Evolutionary conservation across 2,888 invertebrate species (phyloP), one percentile per base, ranked within the genome.

Genomic region (Nasonia oneida): DNA sequence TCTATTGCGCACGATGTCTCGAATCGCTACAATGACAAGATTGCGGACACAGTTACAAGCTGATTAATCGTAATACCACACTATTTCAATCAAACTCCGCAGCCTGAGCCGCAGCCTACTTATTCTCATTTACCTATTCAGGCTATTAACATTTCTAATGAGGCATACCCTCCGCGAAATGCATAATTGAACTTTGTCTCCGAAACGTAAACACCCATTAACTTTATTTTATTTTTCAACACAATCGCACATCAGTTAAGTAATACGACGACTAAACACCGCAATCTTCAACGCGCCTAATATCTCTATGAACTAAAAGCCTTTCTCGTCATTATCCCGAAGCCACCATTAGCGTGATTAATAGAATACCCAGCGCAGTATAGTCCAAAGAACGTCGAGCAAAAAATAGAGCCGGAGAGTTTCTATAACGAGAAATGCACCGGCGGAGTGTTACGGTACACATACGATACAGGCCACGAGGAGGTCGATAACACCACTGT

Each of bases 131-230:
- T 81, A 47, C 57, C 81, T 57, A 47, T 77, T 47, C 70, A 53
- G 29, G 3, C 57, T n/a, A 81, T 81, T 81, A 81, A 85, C 75
- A 81, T 61, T 84, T 74, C 53, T 64, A 79, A 74, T 84, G 64
- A 79, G 61, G 67, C 39, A 42, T 15, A 67, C 67, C 14, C 39
- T 47, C 29, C 23, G 39, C 39, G 23, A 12, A 57, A 3, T 50
- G 6, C n/a, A 50, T 70, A 50, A 70, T 70, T 47, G 33, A 6
- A 50, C 2, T n/a, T 18, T n/a, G 5, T 57, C 15, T 57, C n/a
- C 15, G 0, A 57, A 15, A 4, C n/a, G 57, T 57, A 53, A 14
- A 53, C 2, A 15, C 4, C 18, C 2, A 53, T 53, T 53, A 53
- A 29, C 29, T 29, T 29, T 18, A 57, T 57, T 53, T 57, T 57